phyloP scores from a whole-genome alignment of 35 echinoderm and acorn worm genomes.

The Anneissia japonica region DNA sequence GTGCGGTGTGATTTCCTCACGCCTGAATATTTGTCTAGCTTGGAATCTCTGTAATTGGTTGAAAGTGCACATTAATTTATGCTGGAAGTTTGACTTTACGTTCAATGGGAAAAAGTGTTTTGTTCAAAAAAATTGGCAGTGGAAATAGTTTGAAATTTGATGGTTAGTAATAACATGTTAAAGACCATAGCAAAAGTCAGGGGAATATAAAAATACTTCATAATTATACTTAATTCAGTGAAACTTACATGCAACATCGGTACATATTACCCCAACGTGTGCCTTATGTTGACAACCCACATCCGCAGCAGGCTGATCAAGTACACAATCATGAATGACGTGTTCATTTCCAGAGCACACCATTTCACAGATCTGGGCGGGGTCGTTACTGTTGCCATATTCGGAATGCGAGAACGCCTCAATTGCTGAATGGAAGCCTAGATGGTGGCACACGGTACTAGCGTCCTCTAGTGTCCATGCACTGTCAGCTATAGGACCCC shows the following conservation, averaged over 20 bases:
- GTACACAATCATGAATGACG: constrained; percentile 17
- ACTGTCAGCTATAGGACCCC: constrained; percentile 38
- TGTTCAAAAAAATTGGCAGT: too few species aligned
- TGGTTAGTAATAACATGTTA: too few species aligned
- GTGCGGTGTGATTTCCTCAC: too few species aligned
- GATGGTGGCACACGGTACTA: constrained; percentile 29
- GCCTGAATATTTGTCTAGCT: too few species aligned
- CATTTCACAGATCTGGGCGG: constrained; percentile 9
- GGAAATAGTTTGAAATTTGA: too few species aligned
- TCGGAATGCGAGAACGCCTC: neutral
- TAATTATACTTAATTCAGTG: too few species aligned
- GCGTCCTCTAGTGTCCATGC: constrained; percentile 28
- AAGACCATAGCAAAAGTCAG: too few species aligned
- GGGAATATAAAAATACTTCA: too few species aligned
- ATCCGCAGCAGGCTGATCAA: neutral
- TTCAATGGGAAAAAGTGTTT: too few species aligned
- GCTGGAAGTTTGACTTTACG: too few species aligned
- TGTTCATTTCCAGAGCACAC: constrained; percentile 14
- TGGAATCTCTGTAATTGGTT: too few species aligned
- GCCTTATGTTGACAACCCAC: neutral
- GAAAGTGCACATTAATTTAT: too few species aligned
- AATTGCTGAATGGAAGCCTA: constrained; percentile 1
- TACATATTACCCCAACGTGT: neutral
- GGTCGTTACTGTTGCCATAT: constrained; percentile 21
- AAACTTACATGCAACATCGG: neutral